A percentile compares a stretch with the other conserved stretches of the same genome.
Conservation (phyloP, 2,888 invertebrate species). For the Eupithecia subfuscata region DNA sequence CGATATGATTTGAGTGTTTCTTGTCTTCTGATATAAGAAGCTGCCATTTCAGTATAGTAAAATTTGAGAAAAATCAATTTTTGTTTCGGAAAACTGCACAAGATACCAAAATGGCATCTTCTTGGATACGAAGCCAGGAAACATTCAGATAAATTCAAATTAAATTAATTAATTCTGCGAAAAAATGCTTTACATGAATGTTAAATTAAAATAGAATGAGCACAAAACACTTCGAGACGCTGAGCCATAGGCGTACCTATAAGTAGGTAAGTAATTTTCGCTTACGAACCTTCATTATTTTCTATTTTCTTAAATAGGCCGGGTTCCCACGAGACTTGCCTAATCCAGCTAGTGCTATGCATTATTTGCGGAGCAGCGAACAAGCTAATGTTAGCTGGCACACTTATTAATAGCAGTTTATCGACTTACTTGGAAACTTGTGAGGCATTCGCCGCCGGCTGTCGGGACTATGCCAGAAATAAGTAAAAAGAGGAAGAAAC, state of each 20-base stretch:
- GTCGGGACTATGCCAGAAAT: neutral
- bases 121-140: neutral
- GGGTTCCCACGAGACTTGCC: slow-evolving; percentile 17
- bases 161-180: neutral
- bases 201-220: neutral
- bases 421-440: slow-evolving; percentile 14
- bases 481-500: neutral
- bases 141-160: neutral
- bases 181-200: neutral
- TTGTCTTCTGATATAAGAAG: too few relatives aligned
- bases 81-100: neutral
- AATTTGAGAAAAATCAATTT: neutral
- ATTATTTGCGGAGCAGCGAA: slow-evolving; percentile 23
- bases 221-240: neutral
- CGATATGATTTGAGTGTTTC: too few relatives aligned
- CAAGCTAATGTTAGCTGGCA: slow-evolving; percentile 13
- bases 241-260: neutral
- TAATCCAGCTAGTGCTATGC: slow-evolving; percentile 31
- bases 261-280: neutral
- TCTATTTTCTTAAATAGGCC: slow-evolving; percentile 2
- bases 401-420: slow-evolving; percentile 23
- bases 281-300: neutral
- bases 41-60: too few relatives aligned
- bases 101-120: neutral
- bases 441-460: neutral